phyloP scores from a whole-genome alignment of 1,140 invertebrate species.

The Nephotettix cincticeps region DNA sequence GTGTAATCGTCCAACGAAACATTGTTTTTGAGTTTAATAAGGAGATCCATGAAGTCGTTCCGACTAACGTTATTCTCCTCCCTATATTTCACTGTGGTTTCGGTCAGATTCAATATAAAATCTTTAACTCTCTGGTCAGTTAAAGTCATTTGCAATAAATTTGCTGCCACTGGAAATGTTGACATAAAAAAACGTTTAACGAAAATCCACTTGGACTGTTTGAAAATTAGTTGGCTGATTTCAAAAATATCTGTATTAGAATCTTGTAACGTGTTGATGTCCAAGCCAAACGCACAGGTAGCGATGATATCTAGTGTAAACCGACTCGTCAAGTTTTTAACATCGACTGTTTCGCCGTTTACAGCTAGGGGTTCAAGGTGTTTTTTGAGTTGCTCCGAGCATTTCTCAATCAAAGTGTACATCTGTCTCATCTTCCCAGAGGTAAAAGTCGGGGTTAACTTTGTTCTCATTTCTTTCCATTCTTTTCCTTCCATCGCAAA shows the following conservation, averaged over 20 bases:
- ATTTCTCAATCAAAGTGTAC: slow-evolving; percentile 52
- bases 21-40: slow-evolving; percentile 52
- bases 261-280: slow-evolving; percentile 47
- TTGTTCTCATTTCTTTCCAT: slow-evolving; percentile 58
- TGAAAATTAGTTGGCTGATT: slow-evolving; percentile 31
- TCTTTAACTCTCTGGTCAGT: slow-evolving; percentile 35
- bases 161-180: neutral
- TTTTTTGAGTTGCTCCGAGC: slow-evolving; percentile 34
- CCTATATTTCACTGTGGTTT: slow-evolving; percentile 54
- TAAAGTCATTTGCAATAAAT: slow-evolving; percentile 7
- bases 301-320: slow-evolving; percentile 50
- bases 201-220: neutral
- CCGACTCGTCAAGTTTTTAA: slow-evolving; percentile 13
- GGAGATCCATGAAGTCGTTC: slow-evolving; percentile 56
- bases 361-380: slow-evolving; percentile 9
- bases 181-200: neutral
- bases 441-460: slow-evolving; percentile 61
- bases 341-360: neutral
- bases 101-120: slow-evolving; percentile 52
- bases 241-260: slow-evolving; percentile 43
- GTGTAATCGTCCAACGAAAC: neutral
- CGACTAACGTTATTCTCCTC: slow-evolving; percentile 51
- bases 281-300: slow-evolving; percentile 46
- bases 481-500: slow-evolving; percentile 53
- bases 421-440: slow-evolving; percentile 61